Evolutionary conservation across 1,140 invertebrate genomes (phyloP), one percentile per base, ranked within the genome.

Genomic region (Ooceraea biroi): DNA sequence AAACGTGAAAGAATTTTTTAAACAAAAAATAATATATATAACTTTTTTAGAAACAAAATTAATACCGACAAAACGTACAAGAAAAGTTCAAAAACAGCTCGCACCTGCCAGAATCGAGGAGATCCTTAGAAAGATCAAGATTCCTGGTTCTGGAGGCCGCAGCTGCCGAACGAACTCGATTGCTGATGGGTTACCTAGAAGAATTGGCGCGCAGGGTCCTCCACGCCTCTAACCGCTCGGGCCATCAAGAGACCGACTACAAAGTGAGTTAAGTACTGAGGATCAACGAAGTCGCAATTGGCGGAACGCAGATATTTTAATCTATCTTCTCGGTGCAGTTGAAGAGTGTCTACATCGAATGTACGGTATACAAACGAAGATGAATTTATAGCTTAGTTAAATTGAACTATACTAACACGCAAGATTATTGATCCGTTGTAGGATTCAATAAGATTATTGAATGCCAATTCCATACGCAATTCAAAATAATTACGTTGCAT

Each of bases 171-270:
- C 95, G 99, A 52, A 96, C 96, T 83, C 96, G 97, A 85, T 96
- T 99, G 73, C 94, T 99, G 4, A 96, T 97, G 92, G 95, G 96
- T 55, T 99, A 99, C 95, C 96, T 99, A 80, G 98, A 99, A 91
- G 98, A 99, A 93, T 94, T 99, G 86, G 98, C 99, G 83, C 97
- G 98, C 91, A 97, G 98, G 99, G 99, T 22, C 98, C 98, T 0
- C 99, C 99, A 8, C 99, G 44, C 99, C 99, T 19, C 99, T 99
- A 17, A 99, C 99, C 30, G 98, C 98, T 57, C 98, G 98, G 27
- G 98, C 98, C 98, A 46, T 96, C 97, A 27, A 95, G 57, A 94
- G 97, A 92, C 93, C 95, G 61, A 95, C 95, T 50, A 94, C 93
- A 84, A 94, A 94, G 93, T 94, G 91, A 90, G 82, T 89, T 44